Percentiles rank a stretch among this genome's conserved stretches.
These are phyloP conservation scores for Nephrotoma flavescens DNA, from an alignment of 2,888 invertebrate species.

Conservation along the genomic window DNA sequence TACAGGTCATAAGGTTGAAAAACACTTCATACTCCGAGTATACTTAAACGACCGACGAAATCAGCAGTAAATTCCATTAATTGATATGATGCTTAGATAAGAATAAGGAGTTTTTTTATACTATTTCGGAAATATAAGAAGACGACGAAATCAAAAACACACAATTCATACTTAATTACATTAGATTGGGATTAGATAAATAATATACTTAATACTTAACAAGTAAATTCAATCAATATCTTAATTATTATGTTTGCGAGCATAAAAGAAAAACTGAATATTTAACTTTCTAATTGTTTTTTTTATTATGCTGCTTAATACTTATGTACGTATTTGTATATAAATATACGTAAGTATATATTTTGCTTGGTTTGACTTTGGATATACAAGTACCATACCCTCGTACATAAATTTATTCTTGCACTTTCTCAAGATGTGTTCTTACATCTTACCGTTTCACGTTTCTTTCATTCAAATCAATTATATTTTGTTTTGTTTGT, in stretches of 20 bases:
- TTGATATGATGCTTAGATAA: not conserved
- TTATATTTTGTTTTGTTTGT: not conserved
- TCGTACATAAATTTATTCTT: not conserved
- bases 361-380: not conserved
- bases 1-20: not conserved
- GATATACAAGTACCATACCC: not conserved
- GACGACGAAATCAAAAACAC: not conserved
- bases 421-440: not conserved
- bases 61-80: not conserved
- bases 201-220: not conserved
- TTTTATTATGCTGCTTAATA: not conserved
- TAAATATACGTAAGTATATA: too few relatives aligned
- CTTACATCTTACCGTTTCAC: not conserved
- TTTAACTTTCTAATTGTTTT: not conserved
- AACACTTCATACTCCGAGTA: not conserved
- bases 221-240: not conserved
- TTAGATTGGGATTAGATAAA: not conserved
- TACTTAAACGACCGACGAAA: not conserved
- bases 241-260: not conserved
- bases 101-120: not conserved
- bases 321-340: not conserved
- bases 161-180: not conserved
- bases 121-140: not conserved
- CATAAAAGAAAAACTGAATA: not conserved
- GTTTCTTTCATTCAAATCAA: not conserved